Conservation (phyloP, 2,888 invertebrate species). For the Beris morrisii region DNA sequence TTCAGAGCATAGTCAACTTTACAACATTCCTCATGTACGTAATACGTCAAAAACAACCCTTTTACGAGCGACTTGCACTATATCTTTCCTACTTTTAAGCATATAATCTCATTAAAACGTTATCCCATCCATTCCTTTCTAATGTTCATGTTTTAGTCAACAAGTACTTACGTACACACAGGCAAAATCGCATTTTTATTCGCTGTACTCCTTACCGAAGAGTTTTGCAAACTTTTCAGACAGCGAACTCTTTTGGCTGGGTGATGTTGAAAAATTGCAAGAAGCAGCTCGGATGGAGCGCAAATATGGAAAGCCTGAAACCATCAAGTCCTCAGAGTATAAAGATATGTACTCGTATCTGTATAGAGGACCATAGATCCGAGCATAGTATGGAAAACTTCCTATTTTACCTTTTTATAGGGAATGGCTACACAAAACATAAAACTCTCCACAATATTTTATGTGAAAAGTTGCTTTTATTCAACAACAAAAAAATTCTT, state of each 20-base stretch:
- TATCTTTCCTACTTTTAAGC: conserved; percentile 13
- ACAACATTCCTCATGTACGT: conserved; percentile 13
- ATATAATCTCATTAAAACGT: conserved; percentile 20
- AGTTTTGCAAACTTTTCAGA: conserved; percentile 2
- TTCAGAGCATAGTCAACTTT: conserved; percentile 20
- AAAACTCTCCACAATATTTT: too few relatives aligned
- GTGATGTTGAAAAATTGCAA: conserved; percentile 1
- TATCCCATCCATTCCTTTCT: conserved; percentile 3
- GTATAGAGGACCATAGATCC: not conserved
- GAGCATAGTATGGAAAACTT: too few relatives aligned
- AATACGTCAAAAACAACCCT: conserved; percentile 27
- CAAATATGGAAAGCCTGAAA: too few relatives aligned
- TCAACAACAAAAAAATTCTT: too few relatives aligned
- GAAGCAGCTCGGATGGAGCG: not conserved
- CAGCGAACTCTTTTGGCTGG: not conserved
- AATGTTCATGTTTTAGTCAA: conserved; percentile 22
- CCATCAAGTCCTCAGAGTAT: not conserved
- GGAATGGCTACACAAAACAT: too few relatives aligned
- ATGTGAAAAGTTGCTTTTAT: too few relatives aligned
- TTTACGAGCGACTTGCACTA: not conserved
- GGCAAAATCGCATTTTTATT: not conserved
- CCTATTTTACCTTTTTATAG: too few relatives aligned
- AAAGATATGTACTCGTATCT: not conserved
- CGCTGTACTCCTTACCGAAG: not conserved
- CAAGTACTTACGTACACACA: not conserved